Percentiles rank a stretch among this genome's conserved stretches.
phyloP scores from a whole-genome alignment of 2,888 invertebrate species.

The Philereme transversata region DNA sequence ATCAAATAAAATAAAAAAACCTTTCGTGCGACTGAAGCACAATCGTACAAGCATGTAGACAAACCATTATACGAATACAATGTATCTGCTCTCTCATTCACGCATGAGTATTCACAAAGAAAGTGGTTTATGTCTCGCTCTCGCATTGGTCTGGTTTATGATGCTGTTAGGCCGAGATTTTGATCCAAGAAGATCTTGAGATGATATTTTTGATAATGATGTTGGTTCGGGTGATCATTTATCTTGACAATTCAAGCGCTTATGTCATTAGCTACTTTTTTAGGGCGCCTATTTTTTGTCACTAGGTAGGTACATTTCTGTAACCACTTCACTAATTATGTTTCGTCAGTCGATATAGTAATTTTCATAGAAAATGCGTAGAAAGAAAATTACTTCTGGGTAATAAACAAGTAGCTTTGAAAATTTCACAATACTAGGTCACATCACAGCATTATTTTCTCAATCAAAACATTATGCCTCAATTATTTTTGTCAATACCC shows the following conservation, averaged over 20 bases:
- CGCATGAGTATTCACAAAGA: slow-evolving; percentile 49
- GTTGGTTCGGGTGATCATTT: slow-evolving; percentile 19
- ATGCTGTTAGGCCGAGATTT: slow-evolving; percentile 50
- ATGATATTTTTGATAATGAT: slow-evolving; percentile 24
- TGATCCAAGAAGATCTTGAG: slow-evolving; percentile 36
- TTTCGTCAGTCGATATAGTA: not conserved
- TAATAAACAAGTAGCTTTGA: slow-evolving; percentile 12
- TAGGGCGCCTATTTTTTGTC: slow-evolving; percentile 3
- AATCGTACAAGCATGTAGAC: slow-evolving; percentile 76
- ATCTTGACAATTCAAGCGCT: slow-evolving; percentile 7
- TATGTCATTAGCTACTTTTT: slow-evolving; percentile 6
- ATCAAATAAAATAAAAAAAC: slow-evolving; percentile 67
- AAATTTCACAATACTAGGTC: slow-evolving; percentile 16
- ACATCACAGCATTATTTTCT: slow-evolving; percentile 24
- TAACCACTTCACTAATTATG: not conserved
- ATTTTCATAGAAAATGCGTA: not conserved
- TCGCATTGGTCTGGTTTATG: slow-evolving; percentile 60
- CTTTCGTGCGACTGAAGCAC: slow-evolving; percentile 63
- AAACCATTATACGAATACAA: slow-evolving; percentile 78
- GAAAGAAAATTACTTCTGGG: slow-evolving; percentile 3
- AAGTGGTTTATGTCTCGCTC: slow-evolving; percentile 56
- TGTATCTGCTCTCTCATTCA: slow-evolving; percentile 58
- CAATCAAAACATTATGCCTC: slow-evolving; percentile 35
- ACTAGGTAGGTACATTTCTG: not conserved
- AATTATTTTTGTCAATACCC: slow-evolving; percentile 55